Evolutionary conservation across 2,888 invertebrate genomes (phyloP).

Genomic region (Ptycholaimellus sp.): DNA sequence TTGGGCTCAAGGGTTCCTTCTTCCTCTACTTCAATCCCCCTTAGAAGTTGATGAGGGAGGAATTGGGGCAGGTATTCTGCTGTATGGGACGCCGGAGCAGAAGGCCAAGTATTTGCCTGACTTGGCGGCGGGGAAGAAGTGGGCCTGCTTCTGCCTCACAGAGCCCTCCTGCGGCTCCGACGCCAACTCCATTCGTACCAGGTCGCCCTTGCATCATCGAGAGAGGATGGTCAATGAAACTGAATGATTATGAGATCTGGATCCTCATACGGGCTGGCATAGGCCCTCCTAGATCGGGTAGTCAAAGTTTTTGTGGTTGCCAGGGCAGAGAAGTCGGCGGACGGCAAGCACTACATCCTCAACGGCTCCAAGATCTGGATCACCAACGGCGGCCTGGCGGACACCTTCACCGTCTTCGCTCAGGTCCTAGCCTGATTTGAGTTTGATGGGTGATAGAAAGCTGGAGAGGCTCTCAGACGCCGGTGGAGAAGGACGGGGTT

Average conservation of each 20-base stretch:
- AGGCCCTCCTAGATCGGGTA: not conserved
- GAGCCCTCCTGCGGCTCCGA: constrained; percentile 81
- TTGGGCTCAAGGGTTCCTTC: constrained; percentile 23
- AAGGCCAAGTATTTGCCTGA: constrained; percentile 71
- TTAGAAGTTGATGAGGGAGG: not conserved
- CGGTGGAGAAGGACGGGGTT: constrained; percentile 30
- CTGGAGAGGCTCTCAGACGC: too few species aligned
- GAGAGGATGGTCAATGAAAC: too few species aligned
- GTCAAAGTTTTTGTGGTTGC: not conserved
- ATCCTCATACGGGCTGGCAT: too few species aligned
- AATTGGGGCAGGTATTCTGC: constrained; percentile 46
- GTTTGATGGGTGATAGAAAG: too few species aligned
- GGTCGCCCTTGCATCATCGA: too few species aligned
- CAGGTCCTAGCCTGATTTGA: too few species aligned
- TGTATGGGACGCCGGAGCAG: constrained; percentile 67
- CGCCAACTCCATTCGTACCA: too few species aligned
- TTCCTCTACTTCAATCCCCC: not conserved
- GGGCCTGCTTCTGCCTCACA: constrained; percentile 79
- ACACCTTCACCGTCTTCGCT: constrained; percentile 91
- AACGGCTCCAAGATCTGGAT: constrained; percentile 99
- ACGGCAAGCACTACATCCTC: constrained; percentile 67
- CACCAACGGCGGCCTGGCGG: constrained; percentile 75
- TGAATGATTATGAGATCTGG: not conserved
- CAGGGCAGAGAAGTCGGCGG: constrained; percentile 45
- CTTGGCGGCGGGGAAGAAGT: constrained; percentile 51